Evolutionary conservation across 2,797 vertebrate genomes (phyloP).

Genomic region (Labeo calbasu): DNA sequence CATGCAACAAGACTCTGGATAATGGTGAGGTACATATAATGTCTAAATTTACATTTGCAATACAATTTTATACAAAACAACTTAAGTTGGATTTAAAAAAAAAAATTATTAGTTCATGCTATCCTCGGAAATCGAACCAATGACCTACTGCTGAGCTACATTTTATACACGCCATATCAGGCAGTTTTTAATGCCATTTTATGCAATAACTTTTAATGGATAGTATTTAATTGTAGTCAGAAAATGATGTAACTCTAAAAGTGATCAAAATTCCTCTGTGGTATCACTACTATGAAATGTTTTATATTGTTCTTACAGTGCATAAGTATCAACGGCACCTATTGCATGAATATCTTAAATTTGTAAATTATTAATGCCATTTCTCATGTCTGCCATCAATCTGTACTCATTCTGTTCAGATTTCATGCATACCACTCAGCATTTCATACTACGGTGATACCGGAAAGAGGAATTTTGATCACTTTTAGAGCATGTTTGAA

Average conservation of each 20-base stretch:
- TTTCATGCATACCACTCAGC: neutral
- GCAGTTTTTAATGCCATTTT: too few species aligned
- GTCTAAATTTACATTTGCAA: too few species aligned
- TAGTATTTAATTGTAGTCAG: too few species aligned
- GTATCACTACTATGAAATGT: neutral
- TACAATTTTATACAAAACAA: too few species aligned
- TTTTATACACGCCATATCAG: neutral
- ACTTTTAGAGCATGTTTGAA: neutral
- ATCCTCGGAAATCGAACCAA: neutral
- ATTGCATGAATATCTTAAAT: conserved; percentile 6
- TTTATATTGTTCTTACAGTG: neutral
- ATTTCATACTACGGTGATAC: too few species aligned
- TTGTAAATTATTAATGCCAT: neutral
- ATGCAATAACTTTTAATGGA: too few species aligned
- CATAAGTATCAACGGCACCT: neutral
- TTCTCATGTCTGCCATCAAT: neutral
- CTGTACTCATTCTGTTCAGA: neutral
- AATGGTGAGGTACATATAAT: too few species aligned
- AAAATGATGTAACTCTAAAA: neutral
- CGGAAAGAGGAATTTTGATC: too few species aligned
- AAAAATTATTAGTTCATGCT: neutral
- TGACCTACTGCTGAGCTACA: neutral
- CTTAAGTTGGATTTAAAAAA: neutral
- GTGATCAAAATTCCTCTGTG: neutral
- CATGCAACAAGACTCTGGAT: too few species aligned